A percentile compares a stretch with the other conserved stretches of the same genome.
Conservation (phyloP, 2,797 vertebrate species). For the Rhinatrema bivittatum region DNA sequence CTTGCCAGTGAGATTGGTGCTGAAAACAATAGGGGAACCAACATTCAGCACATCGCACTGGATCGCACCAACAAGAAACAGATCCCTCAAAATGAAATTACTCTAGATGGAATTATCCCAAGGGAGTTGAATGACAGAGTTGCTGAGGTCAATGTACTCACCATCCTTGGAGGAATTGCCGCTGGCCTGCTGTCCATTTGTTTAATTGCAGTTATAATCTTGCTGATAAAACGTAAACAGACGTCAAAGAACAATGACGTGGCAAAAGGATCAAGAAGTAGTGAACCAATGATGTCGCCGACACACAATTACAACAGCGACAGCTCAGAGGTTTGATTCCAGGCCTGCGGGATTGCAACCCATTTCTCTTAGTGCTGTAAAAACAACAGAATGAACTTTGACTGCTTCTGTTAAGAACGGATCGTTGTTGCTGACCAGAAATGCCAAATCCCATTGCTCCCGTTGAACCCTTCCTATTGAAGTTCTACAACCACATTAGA, state of each 20-base stretch:
- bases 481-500: conserved; percentile 2
- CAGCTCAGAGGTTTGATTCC: conserved; percentile 84
- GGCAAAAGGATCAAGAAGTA: conserved; percentile 53
- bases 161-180: conserved; percentile 57
- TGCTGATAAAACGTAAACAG: conserved; percentile 53
- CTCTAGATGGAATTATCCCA: conserved; percentile 49
- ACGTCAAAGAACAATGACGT: conserved; percentile 40
- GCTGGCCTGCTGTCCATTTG: conserved; percentile 64
- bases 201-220: conserved; percentile 41
- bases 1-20: conserved; percentile 63
- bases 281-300: conserved; percentile 65
- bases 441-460: conserved; percentile 17
- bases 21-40: conserved; percentile 79
- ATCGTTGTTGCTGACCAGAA: conserved; percentile 16
- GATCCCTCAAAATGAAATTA: conserved; percentile 36
- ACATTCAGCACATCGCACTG: conserved; percentile 83
- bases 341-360: conserved; percentile 9
- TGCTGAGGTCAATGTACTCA: conserved; percentile 39
- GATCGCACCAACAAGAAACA: conserved; percentile 52
- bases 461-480: conserved; percentile 43
- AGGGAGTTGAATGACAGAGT: conserved; percentile 49
- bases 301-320: conserved; percentile 47
- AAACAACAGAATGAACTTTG: conserved; percentile 18
- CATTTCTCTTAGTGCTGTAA: conserved; percentile 60
- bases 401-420: conserved; percentile 33